These are phyloP conservation scores for Pseudorectes ferrugineus DNA, from an alignment of 2,113 vertebrate species.

Conservation along the genomic window DNA sequence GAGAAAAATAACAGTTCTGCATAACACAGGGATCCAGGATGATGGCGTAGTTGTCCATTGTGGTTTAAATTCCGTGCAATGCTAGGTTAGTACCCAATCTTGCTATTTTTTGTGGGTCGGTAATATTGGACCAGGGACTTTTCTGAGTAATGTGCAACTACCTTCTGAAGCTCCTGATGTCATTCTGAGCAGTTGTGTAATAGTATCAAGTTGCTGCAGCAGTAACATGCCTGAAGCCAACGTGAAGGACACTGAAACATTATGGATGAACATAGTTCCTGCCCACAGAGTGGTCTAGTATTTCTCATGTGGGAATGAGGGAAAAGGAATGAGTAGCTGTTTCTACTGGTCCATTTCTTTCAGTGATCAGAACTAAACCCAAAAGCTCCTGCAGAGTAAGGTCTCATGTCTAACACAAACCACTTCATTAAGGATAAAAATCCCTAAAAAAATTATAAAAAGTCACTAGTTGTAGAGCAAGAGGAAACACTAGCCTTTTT, in stretches of 20 bases:
- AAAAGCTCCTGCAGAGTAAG: not conserved
- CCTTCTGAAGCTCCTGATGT: not conserved
- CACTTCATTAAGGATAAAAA: not conserved
- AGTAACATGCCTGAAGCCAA: not conserved
- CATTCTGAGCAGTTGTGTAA: not conserved
- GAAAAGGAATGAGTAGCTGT: not conserved
- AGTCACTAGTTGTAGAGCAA: not conserved
- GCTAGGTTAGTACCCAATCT: not conserved
- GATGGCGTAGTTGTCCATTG: fast-evolving
- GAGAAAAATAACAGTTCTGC: not conserved
- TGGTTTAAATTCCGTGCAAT: not conserved
- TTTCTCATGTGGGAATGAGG: not conserved
- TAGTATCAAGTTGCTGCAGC: not conserved
- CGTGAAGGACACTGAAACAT: not conserved
- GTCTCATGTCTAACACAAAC: not conserved
- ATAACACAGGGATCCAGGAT: not conserved
- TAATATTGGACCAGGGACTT: not conserved
- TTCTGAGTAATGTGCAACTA: not conserved
- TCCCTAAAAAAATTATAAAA: not conserved
- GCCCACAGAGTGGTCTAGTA: not conserved
- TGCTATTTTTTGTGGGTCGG: not conserved
- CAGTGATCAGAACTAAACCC: not conserved
- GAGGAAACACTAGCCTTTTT: not conserved
- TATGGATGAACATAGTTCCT: not conserved
- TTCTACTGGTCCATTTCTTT: not conserved